Evolutionary conservation across 2,888 invertebrate genomes (phyloP), one percentile per base, ranked within the genome.

Genomic region (Pandemis corylana): DNA sequence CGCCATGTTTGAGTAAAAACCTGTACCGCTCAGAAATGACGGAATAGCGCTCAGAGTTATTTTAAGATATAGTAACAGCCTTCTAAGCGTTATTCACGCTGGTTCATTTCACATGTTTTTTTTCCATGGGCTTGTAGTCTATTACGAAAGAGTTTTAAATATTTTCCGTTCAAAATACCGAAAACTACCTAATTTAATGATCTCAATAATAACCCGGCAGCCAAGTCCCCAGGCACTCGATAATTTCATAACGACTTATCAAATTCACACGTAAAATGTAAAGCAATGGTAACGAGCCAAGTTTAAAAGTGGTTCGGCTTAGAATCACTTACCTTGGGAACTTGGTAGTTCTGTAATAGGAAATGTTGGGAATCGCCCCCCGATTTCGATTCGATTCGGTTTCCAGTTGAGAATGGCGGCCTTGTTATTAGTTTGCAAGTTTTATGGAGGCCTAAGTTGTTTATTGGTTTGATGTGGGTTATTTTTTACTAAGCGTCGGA

Each of bases 231-330:
- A 46, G 46, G 46, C 46, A 73, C 64, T 46, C 65, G 62, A 76
- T 72, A 75, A 74, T 62, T 72, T 74, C 71, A 70, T 75, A 73
- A 77, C 77, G 77, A 80, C 77, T 77, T 79, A 79, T 79, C 78
- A 78, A 81, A 78, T 81, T 78, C 78, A 80, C 72, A 77, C 81
- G 70, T 77, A 75, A 72, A 78, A 76, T 70, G 69, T 72, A 72
- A 75, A 67, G 64, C 78, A 78, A 20, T 68, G 68, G 51, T 87
- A 87, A 87, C 87, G 81, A 85, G 82, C 77, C 77, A 84, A 86
- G 81, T 85, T 81, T 72, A 64, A 71, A 79, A 85, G 82, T 82
- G 82, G 82, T 82, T 84, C 20, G 82, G 85, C 84, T 87, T 87
- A 85, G 82, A 80, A 83, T 85, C 85, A 86, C 85, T 87, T 86